A percentile compares a stretch with the other conserved stretches of the same genome.
These are phyloP conservation scores for Dasyornis broadbenti DNA, from an alignment of 2,113 vertebrate genomes.

Conservation along the genomic window DNA sequence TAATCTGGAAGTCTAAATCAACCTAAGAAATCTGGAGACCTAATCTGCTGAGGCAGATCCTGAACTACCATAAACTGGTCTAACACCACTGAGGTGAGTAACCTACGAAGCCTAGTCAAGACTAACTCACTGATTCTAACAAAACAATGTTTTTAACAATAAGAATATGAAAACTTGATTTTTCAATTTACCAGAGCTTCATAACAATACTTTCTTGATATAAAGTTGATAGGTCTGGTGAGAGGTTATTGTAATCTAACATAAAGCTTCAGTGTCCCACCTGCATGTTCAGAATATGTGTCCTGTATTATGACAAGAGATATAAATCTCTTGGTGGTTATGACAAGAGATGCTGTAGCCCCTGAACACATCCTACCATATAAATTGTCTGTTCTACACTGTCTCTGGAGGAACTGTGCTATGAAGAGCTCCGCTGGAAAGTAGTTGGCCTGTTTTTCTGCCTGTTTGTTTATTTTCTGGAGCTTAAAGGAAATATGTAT, in stretches of 20 bases:
- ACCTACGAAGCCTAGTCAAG: background rate
- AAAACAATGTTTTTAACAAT: background rate
- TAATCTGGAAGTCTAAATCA: background rate
- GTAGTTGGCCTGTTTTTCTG: background rate
- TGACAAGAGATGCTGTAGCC: background rate
- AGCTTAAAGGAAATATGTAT: background rate
- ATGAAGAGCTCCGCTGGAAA: background rate
- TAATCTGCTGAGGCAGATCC: background rate
- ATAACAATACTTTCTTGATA: background rate
- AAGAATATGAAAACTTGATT: background rate
- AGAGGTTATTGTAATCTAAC: background rate
- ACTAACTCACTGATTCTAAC: background rate
- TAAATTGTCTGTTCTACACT: background rate
- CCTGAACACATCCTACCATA: background rate
- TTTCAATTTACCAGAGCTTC: background rate
- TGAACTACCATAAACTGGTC: background rate
- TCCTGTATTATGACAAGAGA: background rate
- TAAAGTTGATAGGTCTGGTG: background rate
- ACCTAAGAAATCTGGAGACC: background rate
- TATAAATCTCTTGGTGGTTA: rapidly evolving
- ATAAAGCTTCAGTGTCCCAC: background rate
- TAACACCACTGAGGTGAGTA: background rate
- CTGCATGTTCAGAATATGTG: background rate
- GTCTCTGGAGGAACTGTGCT: background rate
- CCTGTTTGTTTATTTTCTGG: background rate